Conservation (phyloP, 1,140 invertebrate species). For the Coenobita brevimanus region DNA sequence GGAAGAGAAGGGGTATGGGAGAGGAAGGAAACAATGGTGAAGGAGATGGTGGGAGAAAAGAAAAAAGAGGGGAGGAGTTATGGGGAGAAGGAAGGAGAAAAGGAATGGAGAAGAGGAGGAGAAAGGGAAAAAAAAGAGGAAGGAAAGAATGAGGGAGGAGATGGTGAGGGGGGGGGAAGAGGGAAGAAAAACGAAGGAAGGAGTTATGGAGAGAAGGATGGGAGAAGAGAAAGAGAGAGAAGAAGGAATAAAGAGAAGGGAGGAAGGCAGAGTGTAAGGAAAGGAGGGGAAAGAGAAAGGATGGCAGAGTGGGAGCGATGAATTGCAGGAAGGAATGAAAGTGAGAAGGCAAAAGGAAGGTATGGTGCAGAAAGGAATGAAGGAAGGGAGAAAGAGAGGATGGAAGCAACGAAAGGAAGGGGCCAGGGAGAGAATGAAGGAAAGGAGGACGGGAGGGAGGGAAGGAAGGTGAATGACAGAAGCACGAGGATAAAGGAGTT, state of each 20-base stretch:
- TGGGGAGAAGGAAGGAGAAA: not conserved
- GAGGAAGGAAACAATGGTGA: not conserved
- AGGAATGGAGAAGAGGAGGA: not conserved
- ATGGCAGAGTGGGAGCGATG: constrained; percentile 26
- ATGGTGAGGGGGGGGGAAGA: not conserved
- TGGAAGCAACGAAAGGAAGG: not conserved
- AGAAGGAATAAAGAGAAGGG: no score
- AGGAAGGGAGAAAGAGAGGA: not conserved
- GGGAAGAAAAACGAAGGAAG: not conserved
- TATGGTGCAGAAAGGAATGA: not conserved
- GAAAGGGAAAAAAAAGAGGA: not conserved
- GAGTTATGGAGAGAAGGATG: not conserved
- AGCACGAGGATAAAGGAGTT: not conserved
- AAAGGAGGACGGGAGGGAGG: not conserved
- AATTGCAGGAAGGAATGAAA: not conserved
- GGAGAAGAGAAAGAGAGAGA: no score
- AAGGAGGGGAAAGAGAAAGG: constrained; percentile 12
- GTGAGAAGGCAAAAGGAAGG: not conserved
- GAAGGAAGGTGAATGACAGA: not conserved
- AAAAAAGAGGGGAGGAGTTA: not conserved
- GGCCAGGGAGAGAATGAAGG: not conserved
- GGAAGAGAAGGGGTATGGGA: not conserved
- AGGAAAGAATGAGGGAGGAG: not conserved
- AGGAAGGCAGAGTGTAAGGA: no score
- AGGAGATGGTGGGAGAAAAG: not conserved